A percentile compares a stretch with the other conserved stretches of the same genome.
These are phyloP conservation scores for Melangyna quadrimaculata DNA, from an alignment of 2,888 invertebrate genomes.

Conservation along the genomic window DNA sequence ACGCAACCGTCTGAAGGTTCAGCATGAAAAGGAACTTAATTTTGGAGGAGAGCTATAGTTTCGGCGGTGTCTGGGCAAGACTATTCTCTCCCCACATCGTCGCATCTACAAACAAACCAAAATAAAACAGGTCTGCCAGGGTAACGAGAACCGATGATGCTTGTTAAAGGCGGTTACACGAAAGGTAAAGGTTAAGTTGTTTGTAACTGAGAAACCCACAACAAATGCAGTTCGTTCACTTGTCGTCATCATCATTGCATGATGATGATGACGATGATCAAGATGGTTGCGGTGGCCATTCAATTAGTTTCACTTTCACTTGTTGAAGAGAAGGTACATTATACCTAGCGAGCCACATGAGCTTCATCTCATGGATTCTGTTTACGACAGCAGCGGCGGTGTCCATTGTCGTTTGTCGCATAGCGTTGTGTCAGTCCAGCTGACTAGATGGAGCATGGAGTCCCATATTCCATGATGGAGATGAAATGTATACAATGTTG, in stretches of 20 bases:
- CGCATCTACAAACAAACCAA: background rate
- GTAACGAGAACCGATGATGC: slow-evolving; percentile 40
- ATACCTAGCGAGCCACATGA: slow-evolving; percentile 9
- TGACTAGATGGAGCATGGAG: background rate
- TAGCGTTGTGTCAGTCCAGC: background rate
- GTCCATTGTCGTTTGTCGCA: background rate
- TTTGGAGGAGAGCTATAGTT: slow-evolving; percentile 15
- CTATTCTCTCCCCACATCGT: background rate
- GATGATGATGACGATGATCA: slow-evolving; percentile 9
- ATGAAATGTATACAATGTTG: slow-evolving; percentile 10
- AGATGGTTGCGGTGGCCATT: slow-evolving; percentile 51
- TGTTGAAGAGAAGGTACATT: slow-evolving; percentile 48
- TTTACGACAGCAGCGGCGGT: slow-evolving; percentile 22
- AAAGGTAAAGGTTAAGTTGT: slow-evolving; percentile 71
- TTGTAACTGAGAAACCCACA: slow-evolving; percentile 60
- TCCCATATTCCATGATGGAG: slow-evolving; percentile 15
- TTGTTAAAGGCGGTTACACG: slow-evolving; percentile 59
- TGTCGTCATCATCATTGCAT: slow-evolving; percentile 47
- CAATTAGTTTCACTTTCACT: slow-evolving; percentile 71
- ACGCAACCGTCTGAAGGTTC: slow-evolving; percentile 13
- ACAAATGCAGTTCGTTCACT: slow-evolving; percentile 70
- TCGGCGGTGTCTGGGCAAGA: background rate
- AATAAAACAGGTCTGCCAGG: slow-evolving; percentile 21
- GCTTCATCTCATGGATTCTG: slow-evolving; percentile 48
- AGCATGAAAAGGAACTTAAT: slow-evolving; percentile 43